Conservation (phyloP, 1,140 invertebrate genomes). For the Bombus terrestris region DNA sequence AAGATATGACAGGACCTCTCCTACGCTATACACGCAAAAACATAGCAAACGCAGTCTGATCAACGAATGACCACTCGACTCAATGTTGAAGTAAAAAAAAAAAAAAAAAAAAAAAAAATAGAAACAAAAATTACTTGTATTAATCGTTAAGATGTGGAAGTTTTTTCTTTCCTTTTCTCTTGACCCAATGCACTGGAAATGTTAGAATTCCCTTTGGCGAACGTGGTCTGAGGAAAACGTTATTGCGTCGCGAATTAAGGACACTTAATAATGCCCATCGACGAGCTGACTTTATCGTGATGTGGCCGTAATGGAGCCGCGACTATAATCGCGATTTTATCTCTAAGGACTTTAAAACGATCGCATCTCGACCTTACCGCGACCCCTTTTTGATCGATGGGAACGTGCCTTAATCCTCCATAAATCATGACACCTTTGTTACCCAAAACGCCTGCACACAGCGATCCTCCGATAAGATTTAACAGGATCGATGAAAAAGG, state of each 20-base stretch:
- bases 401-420: neutral
- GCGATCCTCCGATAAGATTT: neutral
- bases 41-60: too few relatives aligned
- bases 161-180: neutral
- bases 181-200: too few relatives aligned
- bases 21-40: too few relatives aligned
- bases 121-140: neutral
- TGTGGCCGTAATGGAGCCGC: conserved; percentile 20
- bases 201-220: neutral
- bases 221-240: neutral
- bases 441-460: neutral
- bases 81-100: too few relatives aligned
- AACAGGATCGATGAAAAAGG: neutral
- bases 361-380: neutral
- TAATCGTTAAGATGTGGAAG: neutral
- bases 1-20: too few relatives aligned
- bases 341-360: neutral
- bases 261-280: conserved; percentile 15
- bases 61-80: too few relatives aligned
- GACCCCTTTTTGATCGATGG: neutral
- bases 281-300: conserved; percentile 8
- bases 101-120: too few relatives aligned
- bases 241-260: conserved; percentile 8
- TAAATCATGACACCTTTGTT: conserved; percentile 5
- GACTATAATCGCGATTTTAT: conserved; percentile 27